Percentiles rank a stretch among this genome's conserved stretches.
phyloP scores from a whole-genome alignment of 1,140 invertebrate genomes.

The Penaeus chinensis region DNA sequence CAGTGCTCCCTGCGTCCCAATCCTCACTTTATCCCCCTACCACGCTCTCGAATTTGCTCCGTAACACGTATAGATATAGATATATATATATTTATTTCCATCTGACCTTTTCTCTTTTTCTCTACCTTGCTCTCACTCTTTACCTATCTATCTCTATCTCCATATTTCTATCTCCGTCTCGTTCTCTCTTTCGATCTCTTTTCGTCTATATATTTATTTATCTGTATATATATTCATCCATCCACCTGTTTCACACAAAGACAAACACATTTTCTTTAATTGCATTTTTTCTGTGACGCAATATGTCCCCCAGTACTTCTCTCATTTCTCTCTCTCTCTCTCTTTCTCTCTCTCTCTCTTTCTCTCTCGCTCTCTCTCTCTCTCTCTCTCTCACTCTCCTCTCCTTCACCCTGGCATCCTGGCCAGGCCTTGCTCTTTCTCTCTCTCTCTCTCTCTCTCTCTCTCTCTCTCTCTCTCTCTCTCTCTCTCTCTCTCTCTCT shows the following conservation, averaged over 20 bases:
- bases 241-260: too few species aligned
- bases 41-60: constrained; percentile 56
- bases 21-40: constrained; percentile 46
- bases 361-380: constrained; percentile 35
- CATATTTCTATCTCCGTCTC: background rate
- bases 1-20: constrained; percentile 39
- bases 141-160: background rate
- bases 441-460: constrained; percentile 10
- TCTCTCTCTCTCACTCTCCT: constrained; percentile 6
- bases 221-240: too few species aligned
- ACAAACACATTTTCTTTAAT: too few species aligned
- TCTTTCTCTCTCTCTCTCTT: constrained; percentile 37
- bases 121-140: constrained; percentile 1
- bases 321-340: constrained; percentile 26
- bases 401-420: background rate
- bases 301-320: background rate
- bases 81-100: constrained; percentile 46
- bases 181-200: background rate
- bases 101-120: constrained; percentile 46
- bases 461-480: background rate
- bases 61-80: constrained; percentile 32
- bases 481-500: background rate
- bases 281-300: too few species aligned
- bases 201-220: background rate
- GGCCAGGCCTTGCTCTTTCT: constrained; percentile 2